phyloP scores from a whole-genome alignment of 2,888 invertebrate species.

The Himalopsyche anomala region DNA sequence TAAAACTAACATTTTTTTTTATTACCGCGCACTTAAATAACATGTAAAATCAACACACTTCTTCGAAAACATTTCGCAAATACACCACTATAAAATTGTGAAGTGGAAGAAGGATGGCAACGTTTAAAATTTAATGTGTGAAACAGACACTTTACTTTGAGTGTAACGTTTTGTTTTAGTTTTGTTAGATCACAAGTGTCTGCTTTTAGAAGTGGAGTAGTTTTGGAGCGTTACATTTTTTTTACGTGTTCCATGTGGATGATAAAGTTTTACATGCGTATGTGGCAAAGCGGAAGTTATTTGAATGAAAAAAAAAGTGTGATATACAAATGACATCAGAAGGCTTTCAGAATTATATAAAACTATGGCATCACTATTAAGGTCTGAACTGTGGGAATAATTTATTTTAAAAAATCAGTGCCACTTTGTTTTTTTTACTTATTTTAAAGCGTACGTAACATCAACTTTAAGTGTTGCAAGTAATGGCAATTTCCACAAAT shows the following conservation, averaged over 20 bases:
- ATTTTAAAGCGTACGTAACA: too few relatives aligned
- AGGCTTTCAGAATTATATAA: not conserved
- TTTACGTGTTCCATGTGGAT: not conserved
- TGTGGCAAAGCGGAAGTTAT: not conserved
- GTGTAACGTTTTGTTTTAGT: not conserved
- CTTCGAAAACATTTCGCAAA: conserved; percentile 10
- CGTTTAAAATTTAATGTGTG: conserved; percentile 6
- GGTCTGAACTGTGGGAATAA: not conserved
- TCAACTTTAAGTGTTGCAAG: too few relatives aligned
- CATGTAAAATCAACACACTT: not conserved
- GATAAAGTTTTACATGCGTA: not conserved
- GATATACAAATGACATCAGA: not conserved
- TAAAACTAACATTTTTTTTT: not conserved
- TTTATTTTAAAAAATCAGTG: not conserved
- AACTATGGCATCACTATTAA: not conserved
- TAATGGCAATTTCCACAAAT: too few relatives aligned
- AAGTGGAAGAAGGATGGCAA: not conserved
- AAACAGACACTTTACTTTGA: conserved; percentile 15
- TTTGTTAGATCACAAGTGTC: not conserved
- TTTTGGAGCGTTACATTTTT: not conserved
- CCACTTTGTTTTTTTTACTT: too few relatives aligned
- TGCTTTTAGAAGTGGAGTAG: not conserved
- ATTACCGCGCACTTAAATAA: not conserved
- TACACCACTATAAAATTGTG: not conserved
- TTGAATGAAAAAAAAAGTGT: not conserved